These are phyloP conservation scores for Hephaestus fuliginosus DNA, from an alignment of 2,797 vertebrate genomes.

Conservation along the genomic window DNA sequence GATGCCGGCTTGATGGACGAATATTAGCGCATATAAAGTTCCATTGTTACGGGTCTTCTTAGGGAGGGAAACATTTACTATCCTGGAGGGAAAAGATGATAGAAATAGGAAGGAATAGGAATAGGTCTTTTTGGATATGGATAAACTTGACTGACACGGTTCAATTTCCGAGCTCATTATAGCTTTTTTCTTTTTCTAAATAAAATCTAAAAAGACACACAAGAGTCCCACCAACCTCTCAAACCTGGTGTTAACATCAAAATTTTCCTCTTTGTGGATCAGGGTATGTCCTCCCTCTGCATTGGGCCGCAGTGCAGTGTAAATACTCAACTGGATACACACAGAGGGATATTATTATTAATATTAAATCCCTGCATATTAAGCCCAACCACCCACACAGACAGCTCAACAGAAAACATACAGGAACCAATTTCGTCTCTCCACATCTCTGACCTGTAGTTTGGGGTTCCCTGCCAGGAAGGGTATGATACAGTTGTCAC, in stretches of 20 bases:
- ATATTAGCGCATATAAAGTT: conserved; percentile 93
- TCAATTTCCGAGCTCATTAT: not conserved
- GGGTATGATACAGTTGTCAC: conserved; percentile 89
- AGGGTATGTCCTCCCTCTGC: conserved; percentile 93
- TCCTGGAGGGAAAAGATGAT: conserved; percentile 78
- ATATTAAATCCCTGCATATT: too few species aligned
- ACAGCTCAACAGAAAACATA: not conserved
- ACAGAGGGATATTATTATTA: not conserved
- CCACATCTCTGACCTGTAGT: conserved; percentile 88
- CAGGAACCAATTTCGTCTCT: not conserved
- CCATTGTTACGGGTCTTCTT: conserved; percentile 98
- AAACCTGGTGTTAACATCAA: conserved; percentile 93
- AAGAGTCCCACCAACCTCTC: conserved; percentile 87
- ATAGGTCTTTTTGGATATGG: not conserved
- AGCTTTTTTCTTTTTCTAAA: not conserved
- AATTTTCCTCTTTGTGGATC: conserved; percentile 92
- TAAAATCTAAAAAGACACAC: not conserved
- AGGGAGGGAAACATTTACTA: conserved; percentile 94
- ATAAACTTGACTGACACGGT: not conserved
- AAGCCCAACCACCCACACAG: not conserved
- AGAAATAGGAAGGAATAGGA: not conserved
- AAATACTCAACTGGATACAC: conserved; percentile 91
- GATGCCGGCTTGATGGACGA: conserved; percentile 93
- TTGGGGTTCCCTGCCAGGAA: conserved; percentile 91
- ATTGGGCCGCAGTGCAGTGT: conserved; percentile 87